These are phyloP conservation scores for Salpingus planirostris DNA, from an alignment of 2,888 invertebrate genomes.

Conservation along the genomic window DNA sequence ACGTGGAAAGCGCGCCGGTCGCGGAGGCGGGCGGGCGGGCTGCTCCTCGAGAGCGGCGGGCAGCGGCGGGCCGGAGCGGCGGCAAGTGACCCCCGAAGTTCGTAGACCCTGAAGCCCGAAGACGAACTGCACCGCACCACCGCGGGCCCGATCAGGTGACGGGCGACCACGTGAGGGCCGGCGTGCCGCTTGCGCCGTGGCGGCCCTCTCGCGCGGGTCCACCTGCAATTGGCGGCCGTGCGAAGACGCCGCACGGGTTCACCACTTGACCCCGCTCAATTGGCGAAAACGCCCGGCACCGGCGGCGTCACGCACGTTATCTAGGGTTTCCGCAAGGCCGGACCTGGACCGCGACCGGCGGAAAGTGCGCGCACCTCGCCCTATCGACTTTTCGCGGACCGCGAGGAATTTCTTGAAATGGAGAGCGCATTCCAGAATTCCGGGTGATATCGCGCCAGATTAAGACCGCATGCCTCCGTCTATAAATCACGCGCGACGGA, in stretches of 20 bases:
- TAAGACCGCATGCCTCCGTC: no score
- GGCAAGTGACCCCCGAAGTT: slow-evolving; percentile 14
- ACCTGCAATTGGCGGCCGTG: slow-evolving; percentile 14
- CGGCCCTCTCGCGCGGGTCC: slow-evolving; percentile 3
- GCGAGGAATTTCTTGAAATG: no score
- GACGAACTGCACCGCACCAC: slow-evolving; percentile 12
- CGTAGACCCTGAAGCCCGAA: slow-evolving; percentile 16
- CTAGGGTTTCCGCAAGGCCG: no score
- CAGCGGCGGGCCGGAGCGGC: slow-evolving; percentile 9
- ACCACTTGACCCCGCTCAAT: slow-evolving; percentile 12
- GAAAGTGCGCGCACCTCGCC: no score
- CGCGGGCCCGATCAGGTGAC: slow-evolving; percentile 11
- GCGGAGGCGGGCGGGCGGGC: slow-evolving; percentile 12
- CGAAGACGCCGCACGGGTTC: slow-evolving; percentile 7
- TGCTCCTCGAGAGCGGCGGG: slow-evolving; percentile 13
- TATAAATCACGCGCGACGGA: no score
- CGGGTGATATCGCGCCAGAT: no score
- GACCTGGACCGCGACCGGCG: no score
- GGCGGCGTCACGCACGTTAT: no score
- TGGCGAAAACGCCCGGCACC: no score
- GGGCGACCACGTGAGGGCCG: slow-evolving; percentile 12
- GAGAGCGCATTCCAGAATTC: no score
- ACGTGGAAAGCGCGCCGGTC: no score
- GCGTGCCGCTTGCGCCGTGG: slow-evolving; percentile 7
- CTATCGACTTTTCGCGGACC: no score